Percentiles rank a stretch among this genome's conserved stretches.
Evolutionary conservation across 2,797 vertebrate species (phyloP).

Genomic region (Anguilla marmorata): DNA sequence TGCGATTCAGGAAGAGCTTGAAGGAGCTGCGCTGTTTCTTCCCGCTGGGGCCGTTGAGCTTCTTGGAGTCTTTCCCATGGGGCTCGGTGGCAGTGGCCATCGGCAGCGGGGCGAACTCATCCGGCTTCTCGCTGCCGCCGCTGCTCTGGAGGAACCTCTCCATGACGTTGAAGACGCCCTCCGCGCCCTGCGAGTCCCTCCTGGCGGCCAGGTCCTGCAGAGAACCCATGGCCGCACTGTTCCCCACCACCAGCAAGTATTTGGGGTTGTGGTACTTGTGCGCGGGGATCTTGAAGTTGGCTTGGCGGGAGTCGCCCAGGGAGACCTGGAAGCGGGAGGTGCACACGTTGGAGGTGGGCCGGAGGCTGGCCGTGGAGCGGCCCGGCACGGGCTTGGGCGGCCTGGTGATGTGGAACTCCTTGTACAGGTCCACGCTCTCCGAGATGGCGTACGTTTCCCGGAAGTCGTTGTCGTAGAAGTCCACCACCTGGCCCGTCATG

Average conservation of each 20-base stretch:
- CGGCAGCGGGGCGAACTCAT: conserved; percentile 23
- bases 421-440: conserved; percentile 83
- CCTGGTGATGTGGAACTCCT: conserved; percentile 79
- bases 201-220: conserved; percentile 64
- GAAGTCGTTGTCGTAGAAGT: conserved; percentile 89
- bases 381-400: conserved; percentile 58
- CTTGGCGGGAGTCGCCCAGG: conserved; percentile 55
- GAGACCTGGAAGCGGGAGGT: conserved; percentile 72
- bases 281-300: conserved; percentile 74
- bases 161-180: conserved; percentile 44
- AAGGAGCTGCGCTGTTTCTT: conserved; percentile 69
- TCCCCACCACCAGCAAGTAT: conserved; percentile 85
- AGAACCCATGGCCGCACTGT: conserved; percentile 66
- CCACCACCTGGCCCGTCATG: conserved; percentile 86
- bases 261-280: conserved; percentile 95
- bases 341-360: conserved; percentile 36
- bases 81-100: conserved; percentile 30
- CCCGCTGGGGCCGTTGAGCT: neutral
- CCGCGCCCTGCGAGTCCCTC: conserved; percentile 40
- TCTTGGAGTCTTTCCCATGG: conserved; percentile 55
- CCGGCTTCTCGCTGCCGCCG: conserved; percentile 36
- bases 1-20: conserved; percentile 66
- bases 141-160: conserved; percentile 35
- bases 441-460: conserved; percentile 91
- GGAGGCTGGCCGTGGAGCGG: conserved; percentile 52